Conservation (phyloP, 2,888 invertebrate genomes). For the Lasius platythorax region DNA sequence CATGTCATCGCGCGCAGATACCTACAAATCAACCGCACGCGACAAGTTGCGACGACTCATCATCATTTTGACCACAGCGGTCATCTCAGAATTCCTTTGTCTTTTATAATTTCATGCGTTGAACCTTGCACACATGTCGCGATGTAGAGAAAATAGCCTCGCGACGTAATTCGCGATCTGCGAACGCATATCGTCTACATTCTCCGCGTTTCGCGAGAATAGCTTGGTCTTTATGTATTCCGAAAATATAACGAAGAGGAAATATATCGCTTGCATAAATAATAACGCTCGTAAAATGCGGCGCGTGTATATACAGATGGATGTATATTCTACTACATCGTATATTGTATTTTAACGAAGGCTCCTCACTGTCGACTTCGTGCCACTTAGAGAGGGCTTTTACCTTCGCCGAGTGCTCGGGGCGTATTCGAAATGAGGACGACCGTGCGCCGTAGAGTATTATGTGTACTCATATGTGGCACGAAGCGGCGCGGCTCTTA, state of each 20-base stretch:
- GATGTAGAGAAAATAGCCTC: background rate
- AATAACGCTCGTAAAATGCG: background rate
- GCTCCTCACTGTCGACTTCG: constrained; percentile 62
- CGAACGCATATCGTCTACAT: background rate
- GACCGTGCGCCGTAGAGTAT: constrained; percentile 68
- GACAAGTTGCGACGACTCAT: background rate
- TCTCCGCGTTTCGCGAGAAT: background rate
- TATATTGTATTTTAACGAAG: constrained; percentile 37
- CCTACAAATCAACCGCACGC: background rate
- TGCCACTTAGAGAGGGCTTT: constrained; percentile 63
- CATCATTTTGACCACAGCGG: background rate
- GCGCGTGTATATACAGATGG: background rate
- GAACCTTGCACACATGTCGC: background rate
- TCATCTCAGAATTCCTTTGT: background rate
- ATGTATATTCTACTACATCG: background rate
- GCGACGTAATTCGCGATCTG: background rate
- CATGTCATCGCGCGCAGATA: background rate
- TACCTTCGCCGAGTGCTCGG: constrained; percentile 60
- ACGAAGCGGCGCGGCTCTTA: constrained; percentile 43
- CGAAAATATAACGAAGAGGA: background rate
- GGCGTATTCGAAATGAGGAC: constrained; percentile 69
- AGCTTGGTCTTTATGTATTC: background rate
- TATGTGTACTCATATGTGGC: constrained; percentile 63
- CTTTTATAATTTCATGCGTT: background rate
- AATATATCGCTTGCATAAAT: background rate